Base-by-base conservation (phyloP, 2,797 vertebrate genomes). In the Sandelia bainsii region DNA sequence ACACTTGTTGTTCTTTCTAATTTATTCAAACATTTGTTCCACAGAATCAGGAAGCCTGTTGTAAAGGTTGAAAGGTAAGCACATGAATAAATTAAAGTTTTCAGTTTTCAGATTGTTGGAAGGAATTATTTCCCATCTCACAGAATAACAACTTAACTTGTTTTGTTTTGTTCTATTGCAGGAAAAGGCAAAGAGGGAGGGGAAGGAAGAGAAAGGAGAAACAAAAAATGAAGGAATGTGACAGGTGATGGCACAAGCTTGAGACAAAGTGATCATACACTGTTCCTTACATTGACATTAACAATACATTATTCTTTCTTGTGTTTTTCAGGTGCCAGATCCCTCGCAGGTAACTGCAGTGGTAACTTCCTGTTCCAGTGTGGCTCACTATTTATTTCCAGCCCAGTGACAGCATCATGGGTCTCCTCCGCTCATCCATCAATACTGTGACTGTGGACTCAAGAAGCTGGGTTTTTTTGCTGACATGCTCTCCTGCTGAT, bases 141-240 rank as follows among this genome's bases (percentile, higher is more conserved):
- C 19, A 61, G 4, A 62, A 25, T 9, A 0, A 2, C 53, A 12
- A 42, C 12, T 48, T 48, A 0, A 42, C 17, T 45, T 20, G 16
- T 76, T 16, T 53, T 54, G 58, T 85, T 87, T 77, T 50, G n/a
- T 79, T 64, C 67, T 1, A 39, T 79, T 89, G 46, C 76, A 98
- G 97, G 93, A 95, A 90, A 91, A 96, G 92, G 76, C 89, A 81
- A 91, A 95, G 92, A 94, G 96, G 92, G 84, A 93, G 90, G 93
- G 96, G 96, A 79, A 96, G 92, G 90, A 97, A 93, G 92, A 96
- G 95, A 90, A 96, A 95, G 92, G 95, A 96, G 75, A 95, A 92
- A 92, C 96, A 94, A 89, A 96, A 91, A 94, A 76, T 68, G 45
- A 97, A 95, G 94, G 95, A 96, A 76, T 97, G 96, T 90, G 96